Percentiles rank a stretch among this genome's conserved stretches.
These are phyloP conservation scores for Pagetopsis macropterus DNA, from an alignment of 2,797 vertebrate species.

Conservation along the genomic window DNA sequence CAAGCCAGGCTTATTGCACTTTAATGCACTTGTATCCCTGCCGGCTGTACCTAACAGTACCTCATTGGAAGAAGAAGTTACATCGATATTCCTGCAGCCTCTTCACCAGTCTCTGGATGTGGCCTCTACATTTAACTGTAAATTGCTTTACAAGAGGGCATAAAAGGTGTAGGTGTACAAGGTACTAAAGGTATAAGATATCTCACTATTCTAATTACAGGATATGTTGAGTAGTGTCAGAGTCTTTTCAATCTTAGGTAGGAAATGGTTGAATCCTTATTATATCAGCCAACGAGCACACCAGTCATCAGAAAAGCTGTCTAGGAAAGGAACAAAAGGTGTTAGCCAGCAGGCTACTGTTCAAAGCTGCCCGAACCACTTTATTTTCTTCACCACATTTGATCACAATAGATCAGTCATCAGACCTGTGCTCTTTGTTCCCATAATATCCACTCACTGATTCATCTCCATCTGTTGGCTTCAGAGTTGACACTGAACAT, in stretches of 20 bases:
- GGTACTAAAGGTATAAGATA: conserved; percentile 14
- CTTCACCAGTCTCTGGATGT: conserved; percentile 21
- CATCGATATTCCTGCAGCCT: conserved; percentile 4
- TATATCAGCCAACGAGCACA: conserved; percentile 5
- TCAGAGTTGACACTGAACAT: conserved; percentile 1
- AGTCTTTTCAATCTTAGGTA: conserved; percentile 4
- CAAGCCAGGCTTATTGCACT: conserved; percentile 25
- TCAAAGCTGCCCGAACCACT: conserved; percentile 26
- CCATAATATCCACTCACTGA: conserved; percentile 18
- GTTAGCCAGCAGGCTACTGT: conserved; percentile 12
- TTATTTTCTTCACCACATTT: conserved; percentile 25
- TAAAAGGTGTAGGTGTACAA: conserved; percentile 14
- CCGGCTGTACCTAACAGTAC: conserved; percentile 8
- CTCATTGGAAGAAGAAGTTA: conserved; percentile 2
- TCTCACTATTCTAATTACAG: conserved; percentile 11
- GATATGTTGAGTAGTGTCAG: not conserved
- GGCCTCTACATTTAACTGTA: conserved; percentile 31
- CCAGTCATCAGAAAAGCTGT: conserved; percentile 17
- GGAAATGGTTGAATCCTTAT: conserved; percentile 7
- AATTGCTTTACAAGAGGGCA: conserved; percentile 28
- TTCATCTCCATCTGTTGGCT: not conserved
- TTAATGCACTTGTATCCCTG: conserved; percentile 8
- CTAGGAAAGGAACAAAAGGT: not conserved
- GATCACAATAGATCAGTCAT: conserved; percentile 19
- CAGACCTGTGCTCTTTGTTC: conserved; percentile 13